Evolutionary conservation across 1,140 invertebrate species (phyloP).

Genomic region (Cataglyphis hispanica): DNA sequence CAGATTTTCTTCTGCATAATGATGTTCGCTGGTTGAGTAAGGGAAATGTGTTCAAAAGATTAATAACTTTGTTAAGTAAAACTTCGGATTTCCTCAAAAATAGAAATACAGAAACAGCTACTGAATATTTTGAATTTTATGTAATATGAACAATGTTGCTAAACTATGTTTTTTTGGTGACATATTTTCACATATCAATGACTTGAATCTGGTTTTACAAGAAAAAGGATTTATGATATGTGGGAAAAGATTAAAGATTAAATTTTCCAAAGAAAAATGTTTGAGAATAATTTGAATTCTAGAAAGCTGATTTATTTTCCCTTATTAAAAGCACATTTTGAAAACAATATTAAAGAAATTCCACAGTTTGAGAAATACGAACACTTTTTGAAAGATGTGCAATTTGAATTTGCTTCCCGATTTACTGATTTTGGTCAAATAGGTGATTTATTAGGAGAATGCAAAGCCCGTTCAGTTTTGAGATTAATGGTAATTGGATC

Average conservation of each 20-base stretch:
- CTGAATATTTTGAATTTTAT: conserved; percentile 29
- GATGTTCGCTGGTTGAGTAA: conserved; percentile 28
- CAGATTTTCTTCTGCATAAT: conserved; percentile 10
- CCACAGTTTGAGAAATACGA: neutral
- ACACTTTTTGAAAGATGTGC: conserved; percentile 2
- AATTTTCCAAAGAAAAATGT: conserved; percentile 26
- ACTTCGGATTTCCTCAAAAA: conserved; percentile 8
- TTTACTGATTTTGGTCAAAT: conserved; percentile 27
- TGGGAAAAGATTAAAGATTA: conserved; percentile 26
- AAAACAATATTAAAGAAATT: conserved; percentile 13
- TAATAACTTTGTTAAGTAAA: conserved; percentile 1
- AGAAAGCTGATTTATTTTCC: conserved; percentile 7
- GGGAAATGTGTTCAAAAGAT: conserved; percentile 27
- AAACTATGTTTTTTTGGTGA: conserved; percentile 24
- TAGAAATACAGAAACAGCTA: conserved; percentile 20
- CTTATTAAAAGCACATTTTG: conserved; percentile 33
- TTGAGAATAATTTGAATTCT: conserved; percentile 33
- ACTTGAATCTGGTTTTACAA: conserved; percentile 8
- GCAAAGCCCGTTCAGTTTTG: conserved; percentile 4
- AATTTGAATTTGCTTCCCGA: conserved; percentile 25
- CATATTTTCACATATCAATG: conserved; percentile 22
- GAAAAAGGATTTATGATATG: conserved; percentile 28
- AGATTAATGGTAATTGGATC: conserved; percentile 28
- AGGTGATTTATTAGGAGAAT: conserved; percentile 9
- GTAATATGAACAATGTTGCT: conserved; percentile 6